These are phyloP conservation scores for Linepithema humile DNA, from an alignment of 1,140 invertebrate species.

Conservation along the genomic window DNA sequence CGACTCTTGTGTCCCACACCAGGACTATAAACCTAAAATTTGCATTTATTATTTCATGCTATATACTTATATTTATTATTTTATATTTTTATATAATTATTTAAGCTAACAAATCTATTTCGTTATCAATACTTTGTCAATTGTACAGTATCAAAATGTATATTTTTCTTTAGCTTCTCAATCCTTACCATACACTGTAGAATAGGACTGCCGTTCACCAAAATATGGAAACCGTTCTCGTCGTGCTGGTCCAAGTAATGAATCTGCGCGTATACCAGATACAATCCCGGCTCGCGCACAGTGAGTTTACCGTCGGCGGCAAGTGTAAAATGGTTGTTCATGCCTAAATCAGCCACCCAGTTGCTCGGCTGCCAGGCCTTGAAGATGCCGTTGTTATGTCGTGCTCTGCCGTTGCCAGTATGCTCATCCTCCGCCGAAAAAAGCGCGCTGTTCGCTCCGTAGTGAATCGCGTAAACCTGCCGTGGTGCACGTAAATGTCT, in stretches of 20 bases:
- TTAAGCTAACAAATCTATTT: neutral
- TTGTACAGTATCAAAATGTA: no score
- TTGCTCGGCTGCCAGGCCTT: constrained; percentile 83
- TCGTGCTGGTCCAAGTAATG: constrained; percentile 88
- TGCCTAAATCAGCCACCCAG: constrained; percentile 82
- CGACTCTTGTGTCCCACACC: constrained; percentile 76
- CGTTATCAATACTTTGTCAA: neutral
- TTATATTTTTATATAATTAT: neutral
- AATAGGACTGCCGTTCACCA: constrained; percentile 84
- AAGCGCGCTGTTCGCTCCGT: constrained; percentile 74
- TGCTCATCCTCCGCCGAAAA: constrained; percentile 74
- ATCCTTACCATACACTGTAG: constrained; percentile 85
- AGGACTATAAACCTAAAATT: constrained; percentile 77
- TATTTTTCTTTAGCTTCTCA: neutral
- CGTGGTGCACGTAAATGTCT: constrained; percentile 66
- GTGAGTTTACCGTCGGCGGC: constrained; percentile 83
- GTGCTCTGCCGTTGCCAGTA: constrained; percentile 83
- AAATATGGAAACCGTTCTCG: constrained; percentile 87
- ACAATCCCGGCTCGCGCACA: constrained; percentile 86
- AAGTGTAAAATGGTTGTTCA: constrained; percentile 79
- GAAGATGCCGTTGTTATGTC: constrained; percentile 83
- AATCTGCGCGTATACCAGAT: constrained; percentile 89
- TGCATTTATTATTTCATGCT: neutral
- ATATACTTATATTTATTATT: neutral
- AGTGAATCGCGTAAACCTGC: constrained; percentile 77